A percentile compares a stretch with the other conserved stretches of the same genome.
phyloP scores from a whole-genome alignment of 2,888 invertebrate genomes.

The Glaucopsyche alexis region DNA sequence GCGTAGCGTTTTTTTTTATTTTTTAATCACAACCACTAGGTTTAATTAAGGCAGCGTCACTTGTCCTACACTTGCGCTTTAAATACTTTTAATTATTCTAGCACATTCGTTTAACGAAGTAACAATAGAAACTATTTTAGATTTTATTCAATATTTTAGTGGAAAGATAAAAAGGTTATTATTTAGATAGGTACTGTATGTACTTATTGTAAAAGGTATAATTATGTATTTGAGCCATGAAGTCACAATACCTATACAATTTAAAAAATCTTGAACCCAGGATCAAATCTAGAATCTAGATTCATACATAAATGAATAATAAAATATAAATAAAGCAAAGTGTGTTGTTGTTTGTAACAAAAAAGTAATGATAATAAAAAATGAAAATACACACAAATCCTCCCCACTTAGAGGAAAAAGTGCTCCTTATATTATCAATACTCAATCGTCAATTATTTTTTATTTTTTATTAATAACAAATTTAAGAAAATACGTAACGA shows the following conservation, averaged over 20 bases:
- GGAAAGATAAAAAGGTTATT: constrained; percentile 14
- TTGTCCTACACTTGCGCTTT: constrained; percentile 21
- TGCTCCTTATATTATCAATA: too few species aligned
- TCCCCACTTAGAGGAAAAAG: too few species aligned
- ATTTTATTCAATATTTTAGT: not conserved
- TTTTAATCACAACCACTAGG: constrained; percentile 26
- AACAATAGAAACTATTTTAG: constrained; percentile 7
- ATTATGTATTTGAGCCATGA: constrained; percentile 11
- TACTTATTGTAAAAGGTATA: not conserved
- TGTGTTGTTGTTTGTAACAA: not conserved
- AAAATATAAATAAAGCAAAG: not conserved
- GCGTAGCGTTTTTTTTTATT: not conserved
- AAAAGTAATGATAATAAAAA: too few species aligned
- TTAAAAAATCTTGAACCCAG: not conserved
- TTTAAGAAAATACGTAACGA: not conserved
- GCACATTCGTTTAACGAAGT: not conserved
- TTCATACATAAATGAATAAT: not conserved
- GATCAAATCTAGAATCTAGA: not conserved
- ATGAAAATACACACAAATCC: too few species aligned
- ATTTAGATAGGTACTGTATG: not conserved
- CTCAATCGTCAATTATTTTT: too few species aligned
- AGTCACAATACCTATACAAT: not conserved
- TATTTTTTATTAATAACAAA: not conserved
- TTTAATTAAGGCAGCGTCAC: constrained; percentile 29
- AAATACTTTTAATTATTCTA: constrained; percentile 10